Evolutionary conservation across 2,888 invertebrate genomes (phyloP), one percentile per base, ranked within the genome.

Genomic region (Athrips mouffetella): DNA sequence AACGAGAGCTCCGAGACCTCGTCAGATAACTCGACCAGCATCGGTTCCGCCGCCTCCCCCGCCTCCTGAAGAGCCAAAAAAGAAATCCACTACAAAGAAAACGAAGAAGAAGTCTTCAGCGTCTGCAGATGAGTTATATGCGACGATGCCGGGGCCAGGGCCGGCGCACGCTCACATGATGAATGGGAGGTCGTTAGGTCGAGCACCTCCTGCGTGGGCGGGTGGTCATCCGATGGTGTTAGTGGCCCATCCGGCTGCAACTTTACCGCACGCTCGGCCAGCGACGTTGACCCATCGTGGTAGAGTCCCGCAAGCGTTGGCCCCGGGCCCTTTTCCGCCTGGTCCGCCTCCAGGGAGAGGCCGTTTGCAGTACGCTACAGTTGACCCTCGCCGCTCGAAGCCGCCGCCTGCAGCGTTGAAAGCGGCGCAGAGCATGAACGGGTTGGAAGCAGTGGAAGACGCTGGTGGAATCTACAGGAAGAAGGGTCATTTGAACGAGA

Each of bases 401-500:
- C 93, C 91, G 60, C 91, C 85, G 62, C 89, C 83, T 64, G 90
- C 91, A 0, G 73, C 91, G 55, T 90, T 93, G 69, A 80, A 93
- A 64, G 92, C 93, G 6, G 92, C 93, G 42, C 93, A 93, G 55
- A 90, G 91, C 68, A 86, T 83, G 84, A 92, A 91, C 57, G 93
- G 92, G 47, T 73, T 93, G 46, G 93, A 92, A 59, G 91, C 90
- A 4, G 90, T 89, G 11, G 91, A 91, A 48, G 91, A 91, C 47
- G 86, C 90, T 0, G 90, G 91, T 0, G 91, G 96, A 45, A 96
- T 97, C 55, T 97, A 97, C 73, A 90, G 95, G 63, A 94, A 96
- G 71, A 96, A 97, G 68, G 97, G 97, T 0, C 97, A 97, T 69
- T 82, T 97, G 58, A 97, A 97, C 80, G 97, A 97, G 77, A 90